Conservation (phyloP, 2,797 vertebrate genomes). For the Coccyzus lansbergi region DNA sequence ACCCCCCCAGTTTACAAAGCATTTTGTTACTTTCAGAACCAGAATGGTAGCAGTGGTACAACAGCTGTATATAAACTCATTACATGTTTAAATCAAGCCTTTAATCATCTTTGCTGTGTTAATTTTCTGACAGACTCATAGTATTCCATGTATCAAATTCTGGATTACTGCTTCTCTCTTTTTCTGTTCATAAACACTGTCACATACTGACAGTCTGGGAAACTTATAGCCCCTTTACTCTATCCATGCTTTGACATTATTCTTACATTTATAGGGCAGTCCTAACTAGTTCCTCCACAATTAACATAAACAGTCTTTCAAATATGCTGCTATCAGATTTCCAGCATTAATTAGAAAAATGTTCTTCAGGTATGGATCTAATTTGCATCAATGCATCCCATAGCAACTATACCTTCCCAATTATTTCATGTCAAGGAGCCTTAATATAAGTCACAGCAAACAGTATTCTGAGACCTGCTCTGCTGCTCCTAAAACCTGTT, state of each 20-base stretch:
- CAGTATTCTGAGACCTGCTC: neutral
- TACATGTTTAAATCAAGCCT: neutral
- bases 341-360: conserved; percentile 33
- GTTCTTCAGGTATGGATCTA: conserved; percentile 37
- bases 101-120: conserved; percentile 7
- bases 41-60: neutral
- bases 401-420: neutral
- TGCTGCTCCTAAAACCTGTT: neutral
- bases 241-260: neutral
- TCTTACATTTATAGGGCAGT: conserved; percentile 7
- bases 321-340: conserved; percentile 28
- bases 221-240: neutral
- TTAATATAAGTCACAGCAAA: neutral
- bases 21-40: neutral
- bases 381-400: conserved; percentile 33
- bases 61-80: neutral
- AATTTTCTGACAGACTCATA: neutral
- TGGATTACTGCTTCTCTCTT: neutral
- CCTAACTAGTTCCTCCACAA: conserved; percentile 33
- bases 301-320: conserved; percentile 35
- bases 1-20: neutral
- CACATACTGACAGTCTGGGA: neutral
- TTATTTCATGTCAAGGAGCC: neutral
- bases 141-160: neutral
- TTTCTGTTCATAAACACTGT: neutral